Base-by-base conservation (phyloP, 2,888 invertebrate genomes). In the Alentia gelatinosa region DNA sequence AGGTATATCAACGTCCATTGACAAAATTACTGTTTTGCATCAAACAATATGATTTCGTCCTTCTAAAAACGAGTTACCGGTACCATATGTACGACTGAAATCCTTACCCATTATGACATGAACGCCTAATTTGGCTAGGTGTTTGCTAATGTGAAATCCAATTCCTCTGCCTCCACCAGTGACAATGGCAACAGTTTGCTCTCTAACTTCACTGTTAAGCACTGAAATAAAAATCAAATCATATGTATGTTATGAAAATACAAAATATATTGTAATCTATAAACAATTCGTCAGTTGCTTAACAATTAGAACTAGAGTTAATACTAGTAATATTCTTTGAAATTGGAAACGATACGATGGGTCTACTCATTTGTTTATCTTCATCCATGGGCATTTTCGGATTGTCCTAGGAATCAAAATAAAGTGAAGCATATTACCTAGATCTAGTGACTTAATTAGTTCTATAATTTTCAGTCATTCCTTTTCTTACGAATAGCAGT, bases 101-200 rank as follows among this genome's bases (percentile, higher is more conserved):
- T 23, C 9, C 89, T 35, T 89, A 89, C 89, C 89, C 37, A 89
- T 89, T 3, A 56, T 35, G 37, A 89, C 89, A 19, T 89, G 89
- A 0, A 63, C 39, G 12, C 89, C 89, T 5, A 39, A 0, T 15
- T 35, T 33, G 1, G 63, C 56, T 19, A 89, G 37, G 1, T 63
- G 37, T 33, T 35, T 89, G 37, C 37, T 39, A 7, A 50, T 89
- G 1, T 89, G 7, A 37, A 89, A 89, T 19, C 89, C 89, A 12
- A 89, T 89, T 19, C 89, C 89, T 12, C 26, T 33, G 0, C 30
- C 56, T 35, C 89, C 89, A 63, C 89, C 89, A 1, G 89, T 89
- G 1, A 89, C 89, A n/a, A 89, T 63, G 12, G 89, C 89, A 33
- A 89, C 89, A 12, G n/a, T 50, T 23, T 12, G 23, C n/a, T 30